Conservation (phyloP, 2,113 vertebrate species). For the Vidua chalybeata region DNA sequence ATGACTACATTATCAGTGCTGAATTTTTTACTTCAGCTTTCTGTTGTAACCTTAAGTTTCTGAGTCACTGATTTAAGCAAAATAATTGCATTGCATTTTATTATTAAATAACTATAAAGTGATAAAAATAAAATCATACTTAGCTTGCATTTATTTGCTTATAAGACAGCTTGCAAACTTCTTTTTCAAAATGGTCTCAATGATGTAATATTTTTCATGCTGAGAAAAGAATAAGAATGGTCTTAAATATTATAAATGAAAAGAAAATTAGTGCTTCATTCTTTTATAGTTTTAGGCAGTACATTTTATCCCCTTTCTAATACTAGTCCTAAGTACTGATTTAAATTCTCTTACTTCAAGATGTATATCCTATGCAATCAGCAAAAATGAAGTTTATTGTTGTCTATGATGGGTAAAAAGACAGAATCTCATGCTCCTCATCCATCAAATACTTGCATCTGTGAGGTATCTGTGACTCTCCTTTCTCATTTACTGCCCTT, state of each 20-base stretch:
- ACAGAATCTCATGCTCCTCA: background rate
- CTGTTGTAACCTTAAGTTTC: background rate
- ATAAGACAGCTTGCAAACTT: background rate
- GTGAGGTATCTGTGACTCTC: background rate
- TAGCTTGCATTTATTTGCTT: background rate
- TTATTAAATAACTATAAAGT: background rate
- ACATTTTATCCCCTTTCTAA: background rate
- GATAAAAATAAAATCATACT: background rate
- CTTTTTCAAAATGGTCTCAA: background rate
- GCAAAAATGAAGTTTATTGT: background rate
- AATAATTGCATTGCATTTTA: background rate
- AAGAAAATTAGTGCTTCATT: background rate
- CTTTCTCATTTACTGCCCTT: background rate
- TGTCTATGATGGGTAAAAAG: background rate
- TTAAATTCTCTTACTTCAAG: background rate
- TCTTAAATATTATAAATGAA: background rate
- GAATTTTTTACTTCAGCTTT: background rate
- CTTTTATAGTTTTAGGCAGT: background rate
- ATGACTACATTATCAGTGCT: background rate
- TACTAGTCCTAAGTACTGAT: background rate
- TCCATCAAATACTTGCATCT: background rate
- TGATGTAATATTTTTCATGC: background rate
- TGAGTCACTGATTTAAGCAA: background rate
- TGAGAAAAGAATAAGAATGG: background rate
- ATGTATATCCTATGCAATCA: background rate